Base-by-base conservation (phyloP, 2,797 vertebrate genomes). In the Propithecus deckenii region DNA sequence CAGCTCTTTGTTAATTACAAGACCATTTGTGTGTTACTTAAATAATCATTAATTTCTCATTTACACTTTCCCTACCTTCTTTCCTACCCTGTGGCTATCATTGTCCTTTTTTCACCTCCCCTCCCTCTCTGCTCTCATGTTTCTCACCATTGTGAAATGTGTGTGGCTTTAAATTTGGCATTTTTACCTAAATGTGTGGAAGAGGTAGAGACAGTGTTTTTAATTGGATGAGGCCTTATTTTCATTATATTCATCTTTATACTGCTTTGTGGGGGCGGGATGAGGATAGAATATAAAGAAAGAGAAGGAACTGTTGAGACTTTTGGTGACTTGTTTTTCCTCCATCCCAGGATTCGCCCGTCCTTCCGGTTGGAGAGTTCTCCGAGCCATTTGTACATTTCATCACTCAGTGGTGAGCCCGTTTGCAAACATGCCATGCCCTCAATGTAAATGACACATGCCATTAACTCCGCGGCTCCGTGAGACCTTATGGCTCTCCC, bases 361-460 rank as follows among this genome's bases (percentile, higher is more conserved):
- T 99, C 97, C 99, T 99, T 98, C 99, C 99, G 50, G 99, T 99
- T 94, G 99, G 99, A 96, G 99, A 99, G 98, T 99, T 99, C 99
- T 99, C 99, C 28, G 99, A 99, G 98, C 99, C 99, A 75, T 99
- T 99, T 98, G 99, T 99, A 98, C 99, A 99, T 99, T 99, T 99
- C 98, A 99, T 99, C 98, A 99, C 99, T 98, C 99, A 99, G 98
- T 99, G 99, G 99, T 99, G 98, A 99, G 99, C 98, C 98, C 12
- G 72, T 98, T 97, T 98, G 98, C 98, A 97, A 75, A 92, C 97
- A 97, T 98, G 98, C 95, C 98, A 76, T 97, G 98, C 97, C 98
- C 98, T 98, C 97, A 41, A 79, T 98, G 98, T 98, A 97, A 98
- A 98, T 96, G 98, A 98, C 98, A 98, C 98, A 97, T 99, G 98